A percentile compares a stretch with the other conserved stretches of the same genome.
These are phyloP conservation scores for Tringa solitaria DNA, from an alignment of 2,113 vertebrate genomes.

Conservation along the genomic window DNA sequence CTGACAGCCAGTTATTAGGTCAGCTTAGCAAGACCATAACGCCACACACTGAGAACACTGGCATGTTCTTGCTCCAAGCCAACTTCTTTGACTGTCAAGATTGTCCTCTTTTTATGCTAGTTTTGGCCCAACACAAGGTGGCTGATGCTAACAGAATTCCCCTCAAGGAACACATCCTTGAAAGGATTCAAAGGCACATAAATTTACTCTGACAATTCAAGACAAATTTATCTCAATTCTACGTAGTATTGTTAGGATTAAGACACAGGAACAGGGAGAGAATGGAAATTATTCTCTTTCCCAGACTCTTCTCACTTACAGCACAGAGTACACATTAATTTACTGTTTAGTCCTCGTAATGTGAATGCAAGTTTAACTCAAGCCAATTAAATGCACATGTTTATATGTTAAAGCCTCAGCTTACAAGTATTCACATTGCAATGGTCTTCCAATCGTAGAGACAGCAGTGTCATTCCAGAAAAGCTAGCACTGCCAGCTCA, in stretches of 20 bases:
- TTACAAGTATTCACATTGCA: not conserved
- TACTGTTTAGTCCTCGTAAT: not conserved
- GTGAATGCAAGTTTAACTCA: not conserved
- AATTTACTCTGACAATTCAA: not conserved
- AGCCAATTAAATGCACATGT: not conserved
- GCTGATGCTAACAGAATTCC: not conserved
- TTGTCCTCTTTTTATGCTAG: not conserved
- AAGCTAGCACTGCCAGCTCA: not conserved
- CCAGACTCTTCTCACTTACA: not conserved
- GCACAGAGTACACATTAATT: not conserved
- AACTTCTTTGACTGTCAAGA: not conserved
- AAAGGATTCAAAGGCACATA: not conserved
- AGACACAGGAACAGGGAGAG: not conserved
- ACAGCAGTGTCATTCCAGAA: not conserved
- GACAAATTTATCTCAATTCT: not conserved
- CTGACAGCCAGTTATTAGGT: not conserved
- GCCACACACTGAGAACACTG: not conserved
- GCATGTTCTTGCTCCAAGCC: not conserved
- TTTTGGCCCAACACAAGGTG: not conserved
- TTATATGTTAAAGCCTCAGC: not conserved
- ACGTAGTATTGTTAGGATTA: not conserved
- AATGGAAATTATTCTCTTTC: not conserved
- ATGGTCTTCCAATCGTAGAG: rapidly evolving
- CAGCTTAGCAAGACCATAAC: not conserved
- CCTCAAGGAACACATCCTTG: not conserved